phyloP scores from a whole-genome alignment of 2,797 vertebrate genomes.

The Liasis olivaceus region DNA sequence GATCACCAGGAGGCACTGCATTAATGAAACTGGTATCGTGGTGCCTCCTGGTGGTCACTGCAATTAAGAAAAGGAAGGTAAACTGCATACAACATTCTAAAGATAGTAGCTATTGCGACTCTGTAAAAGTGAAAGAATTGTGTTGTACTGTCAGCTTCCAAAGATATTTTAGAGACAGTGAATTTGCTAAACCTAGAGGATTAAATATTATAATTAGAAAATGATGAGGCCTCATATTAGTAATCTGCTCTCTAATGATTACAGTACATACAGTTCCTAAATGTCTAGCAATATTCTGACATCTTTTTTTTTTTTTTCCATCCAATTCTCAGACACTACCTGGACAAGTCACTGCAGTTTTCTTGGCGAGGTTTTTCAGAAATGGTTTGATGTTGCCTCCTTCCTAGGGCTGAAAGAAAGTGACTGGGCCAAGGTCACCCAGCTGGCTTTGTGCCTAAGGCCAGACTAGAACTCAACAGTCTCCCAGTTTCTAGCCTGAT shows the following conservation, averaged over 20 bases:
- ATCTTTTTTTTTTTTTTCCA: constrained; percentile 51
- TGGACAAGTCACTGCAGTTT: no score
- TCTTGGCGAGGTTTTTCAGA: no score
- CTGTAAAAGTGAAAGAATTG: constrained; percentile 29
- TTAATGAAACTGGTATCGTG: not conserved
- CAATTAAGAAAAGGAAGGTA: not conserved
- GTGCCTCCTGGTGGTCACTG: not conserved
- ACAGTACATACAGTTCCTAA: not conserved
- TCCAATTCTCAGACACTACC: no score
- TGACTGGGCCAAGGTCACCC: no score
- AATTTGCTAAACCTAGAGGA: constrained; percentile 47
- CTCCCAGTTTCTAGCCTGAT: no score
- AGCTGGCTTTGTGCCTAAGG: no score
- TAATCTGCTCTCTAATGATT: not conserved
- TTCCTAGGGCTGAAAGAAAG: no score
- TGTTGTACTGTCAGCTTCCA: constrained; percentile 51
- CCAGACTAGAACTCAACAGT: no score
- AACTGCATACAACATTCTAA: not conserved
- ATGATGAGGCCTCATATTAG: constrained; percentile 30
- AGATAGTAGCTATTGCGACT: constrained; percentile 16
- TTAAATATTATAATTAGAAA: constrained; percentile 61
- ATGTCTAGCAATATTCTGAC: constrained; percentile 60
- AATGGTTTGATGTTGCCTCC: no score
- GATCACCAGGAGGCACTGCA: not conserved
- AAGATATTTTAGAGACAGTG: constrained; percentile 46